Evolutionary conservation across 30 jellyfish, hydroid and myxozoan species (phyloP).

Genomic region (Hydractinia symbiolongicarpus): DNA sequence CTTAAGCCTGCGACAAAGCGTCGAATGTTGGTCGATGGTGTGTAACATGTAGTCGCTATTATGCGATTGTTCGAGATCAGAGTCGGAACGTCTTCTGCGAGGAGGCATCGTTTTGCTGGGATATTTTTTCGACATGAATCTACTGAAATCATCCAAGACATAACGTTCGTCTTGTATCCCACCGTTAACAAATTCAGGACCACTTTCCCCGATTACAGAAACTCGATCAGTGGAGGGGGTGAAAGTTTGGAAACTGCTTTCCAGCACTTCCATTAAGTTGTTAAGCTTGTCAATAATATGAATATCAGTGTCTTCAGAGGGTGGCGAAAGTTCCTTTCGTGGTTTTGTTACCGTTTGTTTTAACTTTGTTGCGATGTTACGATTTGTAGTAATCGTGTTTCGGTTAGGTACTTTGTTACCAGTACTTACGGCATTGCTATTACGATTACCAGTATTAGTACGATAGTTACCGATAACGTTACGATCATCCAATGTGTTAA

Average conservation of each 20-base stretch:
- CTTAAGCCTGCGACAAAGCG: conserved; percentile 11
- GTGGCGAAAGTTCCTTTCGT: neutral
- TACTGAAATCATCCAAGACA: conserved; percentile 10
- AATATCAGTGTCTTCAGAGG: neutral
- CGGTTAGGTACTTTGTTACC: neutral
- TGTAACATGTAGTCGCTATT: conserved; percentile 5
- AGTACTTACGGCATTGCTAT: no score
- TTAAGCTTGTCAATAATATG: neutral
- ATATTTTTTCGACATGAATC: neutral
- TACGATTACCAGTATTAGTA: no score
- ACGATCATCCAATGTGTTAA: neutral
- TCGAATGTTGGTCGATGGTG: conserved; percentile 21
- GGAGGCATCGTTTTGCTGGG: neutral
- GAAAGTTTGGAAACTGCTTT: conserved; percentile 1
- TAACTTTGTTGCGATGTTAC: neutral
- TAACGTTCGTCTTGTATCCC: conserved; percentile 15
- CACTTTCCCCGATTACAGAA: neutral
- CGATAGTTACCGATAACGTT: no score
- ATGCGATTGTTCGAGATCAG: neutral
- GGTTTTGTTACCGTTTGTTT: neutral
- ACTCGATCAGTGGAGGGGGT: neutral
- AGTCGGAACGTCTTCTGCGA: conserved; percentile 8
- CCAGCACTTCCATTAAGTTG: conserved; percentile 7
- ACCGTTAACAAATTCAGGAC: neutral
- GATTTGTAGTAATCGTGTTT: neutral